Percentiles rank a stretch among this genome's conserved stretches.
phyloP scores from a whole-genome alignment of 2,888 invertebrate species.

The Thymelicus lineola region DNA sequence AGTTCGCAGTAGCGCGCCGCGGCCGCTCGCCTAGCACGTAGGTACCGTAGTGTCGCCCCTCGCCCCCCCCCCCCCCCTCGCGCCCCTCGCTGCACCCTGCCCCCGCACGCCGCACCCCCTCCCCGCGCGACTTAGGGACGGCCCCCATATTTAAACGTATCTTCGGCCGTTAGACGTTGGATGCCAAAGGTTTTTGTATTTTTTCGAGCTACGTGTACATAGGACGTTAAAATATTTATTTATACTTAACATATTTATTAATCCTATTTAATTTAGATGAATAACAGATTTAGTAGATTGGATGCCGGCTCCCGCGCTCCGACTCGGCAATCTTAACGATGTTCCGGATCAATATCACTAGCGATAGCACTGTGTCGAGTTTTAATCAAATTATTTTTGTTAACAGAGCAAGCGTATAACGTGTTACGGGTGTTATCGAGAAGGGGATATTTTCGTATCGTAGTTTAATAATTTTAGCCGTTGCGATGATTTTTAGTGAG shows the following conservation, averaged over 20 bases:
- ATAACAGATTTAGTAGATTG: conserved; percentile 17
- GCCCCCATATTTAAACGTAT: conserved; percentile 40
- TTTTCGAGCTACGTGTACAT: conserved; percentile 42
- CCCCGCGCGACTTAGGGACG: neutral
- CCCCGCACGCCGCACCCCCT: neutral
- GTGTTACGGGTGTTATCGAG: conserved; percentile 55
- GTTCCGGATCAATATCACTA: conserved; percentile 55
- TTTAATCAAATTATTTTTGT: conserved; percentile 74
- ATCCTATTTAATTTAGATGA: conserved; percentile 21
- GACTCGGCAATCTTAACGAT: conserved; percentile 45
- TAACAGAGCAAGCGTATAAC: conserved; percentile 46
- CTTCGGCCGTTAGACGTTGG: conserved; percentile 55
- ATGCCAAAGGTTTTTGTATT: conserved; percentile 70
- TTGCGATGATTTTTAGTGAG: conserved; percentile 41
- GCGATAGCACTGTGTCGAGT: conserved; percentile 44
- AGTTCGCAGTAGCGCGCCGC: no score
- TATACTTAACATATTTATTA: neutral
- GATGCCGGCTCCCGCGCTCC: conserved; percentile 10
- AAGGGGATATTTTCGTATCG: conserved; percentile 70
- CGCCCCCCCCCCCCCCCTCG: neutral
- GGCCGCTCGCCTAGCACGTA: neutral
- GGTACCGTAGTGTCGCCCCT: neutral
- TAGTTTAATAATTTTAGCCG: conserved; percentile 62
- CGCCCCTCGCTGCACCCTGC: neutral
- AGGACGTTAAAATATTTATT: conserved; percentile 27